phyloP scores from a whole-genome alignment of 2,797 vertebrate species.

The Gobio occitaniae region DNA sequence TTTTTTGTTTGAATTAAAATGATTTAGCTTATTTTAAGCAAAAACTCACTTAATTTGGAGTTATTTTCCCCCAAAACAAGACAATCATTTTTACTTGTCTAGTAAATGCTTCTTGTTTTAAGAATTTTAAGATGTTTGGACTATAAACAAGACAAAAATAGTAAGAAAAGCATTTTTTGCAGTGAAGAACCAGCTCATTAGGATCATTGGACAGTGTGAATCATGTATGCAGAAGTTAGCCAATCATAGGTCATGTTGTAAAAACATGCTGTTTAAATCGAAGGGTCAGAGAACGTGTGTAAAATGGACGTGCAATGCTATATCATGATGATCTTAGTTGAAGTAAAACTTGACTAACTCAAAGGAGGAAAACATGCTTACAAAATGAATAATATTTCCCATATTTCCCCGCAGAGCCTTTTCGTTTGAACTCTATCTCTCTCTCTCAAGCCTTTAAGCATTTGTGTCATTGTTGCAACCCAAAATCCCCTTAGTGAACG shows the following conservation, averaged over 20 bases:
- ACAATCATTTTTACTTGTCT: too few relatives aligned
- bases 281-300: not conserved
- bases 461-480: slow-evolving; percentile 9
- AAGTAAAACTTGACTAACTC: not conserved
- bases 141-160: too few relatives aligned
- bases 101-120: too few relatives aligned
- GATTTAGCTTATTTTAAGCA: too few relatives aligned
- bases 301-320: not conserved
- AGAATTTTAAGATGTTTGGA: too few relatives aligned
- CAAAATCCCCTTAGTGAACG: slow-evolving; percentile 11
- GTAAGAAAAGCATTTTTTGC: too few relatives aligned
- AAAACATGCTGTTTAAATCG: not conserved
- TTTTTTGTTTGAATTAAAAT: too few relatives aligned
- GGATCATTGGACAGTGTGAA: too few relatives aligned
- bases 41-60: too few relatives aligned
- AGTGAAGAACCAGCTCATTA: too few relatives aligned
- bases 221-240: not conserved
- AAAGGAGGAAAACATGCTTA: slow-evolving; percentile 14
- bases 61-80: too few relatives aligned
- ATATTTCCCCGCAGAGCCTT: not conserved
- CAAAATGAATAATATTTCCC: not conserved
- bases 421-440: slow-evolving; percentile 36
- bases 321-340: not conserved
- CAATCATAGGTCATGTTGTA: not conserved
- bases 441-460: slow-evolving; percentile 11